These are phyloP conservation scores for Lutjanus campechanus DNA, from an alignment of 2,797 vertebrate species.

Conservation along the genomic window DNA sequence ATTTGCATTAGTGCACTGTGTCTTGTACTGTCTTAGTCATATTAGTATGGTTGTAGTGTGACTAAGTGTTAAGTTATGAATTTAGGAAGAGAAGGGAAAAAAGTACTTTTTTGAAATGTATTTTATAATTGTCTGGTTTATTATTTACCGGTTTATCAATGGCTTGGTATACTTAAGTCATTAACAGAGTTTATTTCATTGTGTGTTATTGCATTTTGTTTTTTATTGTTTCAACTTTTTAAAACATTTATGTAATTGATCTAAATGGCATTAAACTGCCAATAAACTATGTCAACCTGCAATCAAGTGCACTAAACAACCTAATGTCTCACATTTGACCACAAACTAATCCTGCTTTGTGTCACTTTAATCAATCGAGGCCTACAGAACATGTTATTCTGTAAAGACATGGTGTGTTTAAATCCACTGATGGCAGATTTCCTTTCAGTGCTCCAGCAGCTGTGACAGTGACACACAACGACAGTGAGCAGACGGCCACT, in stretches of 20 bases:
- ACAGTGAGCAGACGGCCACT: constrained; percentile 58
- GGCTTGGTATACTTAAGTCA: too few relatives aligned
- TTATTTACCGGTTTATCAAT: too few relatives aligned
- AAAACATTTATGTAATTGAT: neutral
- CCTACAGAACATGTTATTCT: neutral
- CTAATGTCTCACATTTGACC: neutral
- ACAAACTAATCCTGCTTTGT: neutral
- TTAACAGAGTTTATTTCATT: neutral
- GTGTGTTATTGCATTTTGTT: neutral
- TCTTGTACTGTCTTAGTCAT: too few relatives aligned
- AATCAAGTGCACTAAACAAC: neutral
- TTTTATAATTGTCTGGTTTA: too few relatives aligned
- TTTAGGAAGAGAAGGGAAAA: too few relatives aligned
- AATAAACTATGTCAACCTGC: neutral
- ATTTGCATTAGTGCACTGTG: too few relatives aligned
- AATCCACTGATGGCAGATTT: constrained; percentile 47
- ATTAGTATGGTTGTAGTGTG: too few relatives aligned
- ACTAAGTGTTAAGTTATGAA: too few relatives aligned
- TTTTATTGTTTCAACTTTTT: neutral
- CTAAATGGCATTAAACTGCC: neutral
- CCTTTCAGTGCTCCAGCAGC: constrained; percentile 44
- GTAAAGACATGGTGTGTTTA: neutral
- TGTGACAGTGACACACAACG: constrained; percentile 70
- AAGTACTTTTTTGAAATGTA: too few relatives aligned
- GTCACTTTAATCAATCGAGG: constrained; percentile 1